Conservation (phyloP, 2,113 vertebrate species). For the Pollimyrus isidori region DNA sequence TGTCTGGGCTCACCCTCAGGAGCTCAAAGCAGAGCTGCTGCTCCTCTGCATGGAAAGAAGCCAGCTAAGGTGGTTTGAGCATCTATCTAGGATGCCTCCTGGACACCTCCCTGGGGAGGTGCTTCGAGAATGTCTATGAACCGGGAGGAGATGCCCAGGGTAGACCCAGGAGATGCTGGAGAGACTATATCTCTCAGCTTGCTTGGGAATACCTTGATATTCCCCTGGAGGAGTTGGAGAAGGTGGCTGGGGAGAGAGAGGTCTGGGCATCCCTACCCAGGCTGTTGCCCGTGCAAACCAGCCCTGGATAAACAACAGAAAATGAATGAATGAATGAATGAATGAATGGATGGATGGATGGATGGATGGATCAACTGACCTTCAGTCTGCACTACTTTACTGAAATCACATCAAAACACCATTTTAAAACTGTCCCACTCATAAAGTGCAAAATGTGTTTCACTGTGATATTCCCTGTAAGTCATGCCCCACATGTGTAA, state of each 20-base stretch:
- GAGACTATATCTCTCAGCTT: not conserved
- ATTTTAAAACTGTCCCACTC: not conserved
- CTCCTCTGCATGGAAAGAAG: not conserved
- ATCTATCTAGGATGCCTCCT: not conserved
- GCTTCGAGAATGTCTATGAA: not conserved
- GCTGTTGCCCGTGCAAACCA: not conserved
- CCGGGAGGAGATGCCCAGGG: not conserved
- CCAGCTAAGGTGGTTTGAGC: not conserved
- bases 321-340: not conserved
- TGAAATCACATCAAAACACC: not conserved
- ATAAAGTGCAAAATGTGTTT: not conserved
- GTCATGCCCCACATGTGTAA: not conserved
- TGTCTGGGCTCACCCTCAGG: too few relatives aligned
- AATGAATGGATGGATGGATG: not conserved
- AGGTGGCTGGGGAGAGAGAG: not conserved
- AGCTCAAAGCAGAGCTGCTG: too few relatives aligned
- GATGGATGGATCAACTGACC: not conserved
- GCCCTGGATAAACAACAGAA: not conserved
- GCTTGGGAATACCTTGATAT: not conserved
- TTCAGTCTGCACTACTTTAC: not conserved
- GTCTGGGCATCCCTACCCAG: not conserved
- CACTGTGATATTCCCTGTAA: not conserved
- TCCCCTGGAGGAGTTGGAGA: not conserved
- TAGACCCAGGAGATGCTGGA: not conserved
- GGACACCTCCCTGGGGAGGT: not conserved